Base-by-base conservation (phyloP, 1,140 invertebrate species). In the Globodera ellingtonae region DNA sequence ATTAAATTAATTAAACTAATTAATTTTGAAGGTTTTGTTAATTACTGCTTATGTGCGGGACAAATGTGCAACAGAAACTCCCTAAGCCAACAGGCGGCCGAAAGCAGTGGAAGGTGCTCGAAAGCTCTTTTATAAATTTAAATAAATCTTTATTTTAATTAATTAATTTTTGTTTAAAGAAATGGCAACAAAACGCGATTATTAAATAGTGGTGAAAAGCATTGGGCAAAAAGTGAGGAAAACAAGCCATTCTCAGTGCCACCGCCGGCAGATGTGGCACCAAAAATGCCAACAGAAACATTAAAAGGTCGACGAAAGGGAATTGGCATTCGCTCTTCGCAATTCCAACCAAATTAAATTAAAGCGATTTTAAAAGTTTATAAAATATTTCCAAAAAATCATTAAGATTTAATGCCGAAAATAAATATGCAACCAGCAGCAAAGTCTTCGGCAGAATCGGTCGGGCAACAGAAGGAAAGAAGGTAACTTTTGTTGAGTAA, bases 61-160 rank as follows among this genome's bases (percentile, higher is more conserved):
- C 47, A 83, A 65, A 74, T 83, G 52, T 82, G 81, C 69, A 82
- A 82, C 71, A 24, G n/a, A 62, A 56, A 82, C 44, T n/a, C 82
- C n/a, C 13, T 82, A 46, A 44, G 50, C 44, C 7, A 82, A 48
- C 81, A 82, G 46, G 81, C 81, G 50, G 81, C 35, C 35, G 35
- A 82, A 77, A 77, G 48, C 44, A 62, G 15, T 44, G 69, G 35
- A 62, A 77, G 13, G 74, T 75, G 18, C 10, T 13, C 4, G 5
- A 9, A 62, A 15, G 9, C 6, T 3, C 13, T 59, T 59, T 13
- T 15, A 15, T 18, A 5, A 59, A 59, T 18, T 59, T n/a, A n/a
- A 24, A 24, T 74, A 72, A 72, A 48, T 52, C 35, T 35, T 3
- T 35, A 6, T n/a, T 18, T 73, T 47, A 35, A 56, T 46, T 35